Base-by-base conservation (phyloP, 1,140 invertebrate genomes). In the Bathynomus jamesi region DNA sequence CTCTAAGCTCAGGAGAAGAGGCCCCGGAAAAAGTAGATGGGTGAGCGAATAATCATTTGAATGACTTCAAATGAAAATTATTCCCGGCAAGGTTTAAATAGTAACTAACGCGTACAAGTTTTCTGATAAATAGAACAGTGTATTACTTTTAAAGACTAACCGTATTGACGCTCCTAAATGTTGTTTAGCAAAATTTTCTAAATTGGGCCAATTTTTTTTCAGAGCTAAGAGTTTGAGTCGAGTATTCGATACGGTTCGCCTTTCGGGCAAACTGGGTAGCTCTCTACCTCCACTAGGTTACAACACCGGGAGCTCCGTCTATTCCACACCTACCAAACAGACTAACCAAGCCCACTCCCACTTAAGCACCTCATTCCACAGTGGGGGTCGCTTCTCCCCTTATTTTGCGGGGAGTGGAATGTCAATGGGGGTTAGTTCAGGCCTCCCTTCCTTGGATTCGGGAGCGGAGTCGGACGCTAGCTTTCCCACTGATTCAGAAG, bases 391-490 rank as follows among this genome's bases (percentile, higher is more conserved):
- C 53, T 62, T 67, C 65, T 30, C 70, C 65, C 29, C 32, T 75
- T n/a, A n/a, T n/a, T 29, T 75, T 69, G 21, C 30, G 63, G 30
- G 69, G 69, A 13, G 70, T 69, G 28, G 70, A 69, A 29, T 29
- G 71, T 29, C 70, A 71, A 40, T 75, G 66, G 67, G 69, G 69
- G 30, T 63, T 21, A 53, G 73, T 25, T 77, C 76, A 29, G 76
- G 76, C 7, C 76, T 73, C 53, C 76, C 76, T 4, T 77, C 76
- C 17, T 61, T 77, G 62, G 76, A 77, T 67, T 77, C 76, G 63
- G 76, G 76, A 4, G 76, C 76, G 30, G 76, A 77, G 63, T 77
- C 76, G 28, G 76, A 77, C 68, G 73, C 70, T 32, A 71, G 69
- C 27, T 31, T 75, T 69, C 73, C 69, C 69, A 77, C 76, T 28